These are phyloP conservation scores for Poeciliopsis occidentalis DNA, from an alignment of 2,113 vertebrate species.

Conservation along the genomic window DNA sequence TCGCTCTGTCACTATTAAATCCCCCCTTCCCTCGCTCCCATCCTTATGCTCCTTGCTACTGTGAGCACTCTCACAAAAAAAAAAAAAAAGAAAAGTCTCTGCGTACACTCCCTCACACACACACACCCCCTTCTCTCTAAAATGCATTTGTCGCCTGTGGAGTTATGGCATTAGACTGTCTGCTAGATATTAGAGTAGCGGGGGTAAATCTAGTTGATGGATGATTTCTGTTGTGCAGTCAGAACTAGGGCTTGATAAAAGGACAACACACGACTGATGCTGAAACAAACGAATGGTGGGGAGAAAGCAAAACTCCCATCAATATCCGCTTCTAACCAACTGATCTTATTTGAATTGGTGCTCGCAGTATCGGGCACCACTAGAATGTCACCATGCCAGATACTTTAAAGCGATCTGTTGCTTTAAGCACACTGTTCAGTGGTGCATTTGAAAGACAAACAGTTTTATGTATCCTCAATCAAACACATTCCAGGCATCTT, in stretches of 20 bases:
- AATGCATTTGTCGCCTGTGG: conserved; percentile 64
- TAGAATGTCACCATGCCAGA: conserved; percentile 21
- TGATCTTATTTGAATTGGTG: conserved; percentile 23
- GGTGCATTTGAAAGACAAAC: conserved; percentile 37
- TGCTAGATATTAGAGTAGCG: conserved; percentile 66
- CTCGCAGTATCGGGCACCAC: not conserved
- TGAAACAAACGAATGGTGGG: conserved; percentile 45
- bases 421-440: conserved; percentile 34
- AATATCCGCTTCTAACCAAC: conserved; percentile 37
- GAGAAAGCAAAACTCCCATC: conserved; percentile 43
- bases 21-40: not conserved
- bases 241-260: conserved; percentile 65
- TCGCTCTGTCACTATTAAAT: conserved; percentile 68
- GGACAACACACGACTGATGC: conserved; percentile 51
- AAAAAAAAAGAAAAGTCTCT: not conserved
- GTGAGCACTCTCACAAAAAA: conserved; percentile 6
- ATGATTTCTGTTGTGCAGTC: conserved; percentile 69
- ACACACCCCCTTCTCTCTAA: conserved; percentile 26
- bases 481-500: conserved; percentile 46
- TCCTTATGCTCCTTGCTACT: conserved; percentile 34
- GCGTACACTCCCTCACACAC: conserved; percentile 8
- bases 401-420: conserved; percentile 7
- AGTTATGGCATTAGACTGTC: conserved; percentile 72
- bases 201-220: conserved; percentile 73
- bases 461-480: conserved; percentile 48